Percentiles rank a stretch among this genome's conserved stretches.
Evolutionary conservation across 1,140 invertebrate species (phyloP).

Genomic region (Protaetia brevitarsis): DNA sequence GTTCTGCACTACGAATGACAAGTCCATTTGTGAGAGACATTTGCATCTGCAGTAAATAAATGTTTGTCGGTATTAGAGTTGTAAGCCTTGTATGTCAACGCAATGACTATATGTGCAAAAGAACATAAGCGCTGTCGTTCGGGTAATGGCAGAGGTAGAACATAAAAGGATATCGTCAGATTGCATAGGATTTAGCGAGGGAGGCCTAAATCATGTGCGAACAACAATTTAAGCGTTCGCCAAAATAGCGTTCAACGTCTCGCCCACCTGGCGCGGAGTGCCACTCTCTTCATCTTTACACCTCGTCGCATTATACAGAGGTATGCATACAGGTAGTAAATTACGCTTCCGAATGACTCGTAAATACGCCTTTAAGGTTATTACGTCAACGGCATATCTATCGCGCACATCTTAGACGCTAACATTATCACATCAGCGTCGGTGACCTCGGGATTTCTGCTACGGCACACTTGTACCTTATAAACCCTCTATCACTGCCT

Average conservation of each 20-base stretch:
- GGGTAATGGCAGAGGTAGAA: too few species aligned
- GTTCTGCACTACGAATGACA: too few species aligned
- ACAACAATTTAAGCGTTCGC: neutral
- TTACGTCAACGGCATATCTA: conserved; percentile 8
- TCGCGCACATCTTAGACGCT: conserved; percentile 4
- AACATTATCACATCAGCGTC: conserved; percentile 13
- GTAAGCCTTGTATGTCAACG: too few species aligned
- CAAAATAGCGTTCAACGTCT: neutral
- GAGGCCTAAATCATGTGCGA: too few species aligned
- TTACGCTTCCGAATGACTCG: neutral
- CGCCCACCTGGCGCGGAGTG: neutral
- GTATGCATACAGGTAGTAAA: conserved; percentile 6
- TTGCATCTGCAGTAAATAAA: too few species aligned
- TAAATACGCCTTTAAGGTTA: conserved; percentile 11
- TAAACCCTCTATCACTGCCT: conserved; percentile 6
- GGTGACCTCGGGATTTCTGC: conserved; percentile 3
- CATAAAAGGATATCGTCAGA: neutral
- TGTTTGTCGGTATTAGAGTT: too few species aligned
- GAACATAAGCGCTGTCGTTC: too few species aligned
- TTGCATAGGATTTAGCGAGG: neutral
- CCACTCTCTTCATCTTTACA: neutral
- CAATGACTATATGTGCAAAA: too few species aligned
- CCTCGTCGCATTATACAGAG: neutral
- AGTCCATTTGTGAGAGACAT: too few species aligned
- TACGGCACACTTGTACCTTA: neutral